These are phyloP conservation scores for Nothobranchius furzeri DNA, from an alignment of 2,113 vertebrate genomes.

Conservation along the genomic window DNA sequence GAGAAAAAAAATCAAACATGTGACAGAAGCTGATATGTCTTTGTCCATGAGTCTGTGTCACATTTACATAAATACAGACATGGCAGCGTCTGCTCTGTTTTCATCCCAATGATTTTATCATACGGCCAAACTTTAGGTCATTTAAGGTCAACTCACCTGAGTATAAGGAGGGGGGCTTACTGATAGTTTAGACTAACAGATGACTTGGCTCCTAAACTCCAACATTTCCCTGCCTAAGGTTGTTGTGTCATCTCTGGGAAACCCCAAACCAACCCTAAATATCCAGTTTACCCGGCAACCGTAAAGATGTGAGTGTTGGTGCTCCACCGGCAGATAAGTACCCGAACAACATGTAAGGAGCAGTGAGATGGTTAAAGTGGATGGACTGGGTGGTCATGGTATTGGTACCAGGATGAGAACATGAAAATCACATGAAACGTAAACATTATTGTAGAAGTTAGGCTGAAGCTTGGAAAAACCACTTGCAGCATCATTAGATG, in stretches of 20 bases:
- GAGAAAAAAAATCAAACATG: conserved; percentile 42
- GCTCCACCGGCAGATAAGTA: conserved; percentile 17
- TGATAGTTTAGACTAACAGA: conserved; percentile 16
- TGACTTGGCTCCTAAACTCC: conserved; percentile 39
- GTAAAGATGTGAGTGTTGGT: conserved; percentile 48
- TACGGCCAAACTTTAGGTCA: background rate
- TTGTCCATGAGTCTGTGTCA: conserved; percentile 31
- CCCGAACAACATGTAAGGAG: background rate
- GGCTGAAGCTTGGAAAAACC: too few relatives aligned
- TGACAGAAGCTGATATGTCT: conserved; percentile 45
- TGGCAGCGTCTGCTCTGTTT: too few relatives aligned
- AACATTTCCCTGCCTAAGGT: conserved; percentile 28
- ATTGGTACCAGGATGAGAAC: too few relatives aligned
- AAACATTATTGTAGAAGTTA: too few relatives aligned
- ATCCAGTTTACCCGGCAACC: conserved; percentile 68
- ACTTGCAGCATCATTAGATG: too few relatives aligned
- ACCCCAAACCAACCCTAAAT: conserved; percentile 64
- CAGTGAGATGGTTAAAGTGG: background rate
- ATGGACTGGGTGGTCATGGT: background rate
- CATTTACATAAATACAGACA: background rate
- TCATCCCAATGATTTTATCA: conserved; percentile 1
- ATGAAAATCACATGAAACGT: too few relatives aligned
- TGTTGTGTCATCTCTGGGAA: conserved; percentile 44
- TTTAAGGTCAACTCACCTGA: background rate
- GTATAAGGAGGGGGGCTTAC: background rate